These are phyloP conservation scores for Pocillopora grandis DNA, from an alignment of 92 coral and sea anemone species.

Conservation along the genomic window DNA sequence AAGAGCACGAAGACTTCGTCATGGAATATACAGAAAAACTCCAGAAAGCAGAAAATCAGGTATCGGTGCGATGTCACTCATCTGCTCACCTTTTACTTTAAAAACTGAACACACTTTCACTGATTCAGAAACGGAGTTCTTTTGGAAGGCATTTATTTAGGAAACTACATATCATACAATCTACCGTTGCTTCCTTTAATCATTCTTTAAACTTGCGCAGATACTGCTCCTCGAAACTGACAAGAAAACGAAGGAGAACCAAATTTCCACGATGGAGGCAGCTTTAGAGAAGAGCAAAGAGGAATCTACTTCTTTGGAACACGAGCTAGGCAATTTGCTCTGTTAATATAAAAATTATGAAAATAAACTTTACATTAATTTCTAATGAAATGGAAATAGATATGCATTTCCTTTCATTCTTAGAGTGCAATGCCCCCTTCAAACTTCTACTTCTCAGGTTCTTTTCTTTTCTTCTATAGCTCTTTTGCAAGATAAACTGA, in stretches of 20 bases:
- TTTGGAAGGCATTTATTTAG: not conserved
- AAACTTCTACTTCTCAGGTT: not conserved
- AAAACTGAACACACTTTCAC: too few relatives aligned
- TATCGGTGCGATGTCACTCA: not conserved
- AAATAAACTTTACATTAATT: too few relatives aligned
- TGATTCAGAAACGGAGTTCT: not conserved
- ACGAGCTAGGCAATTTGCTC: constrained; percentile 73
- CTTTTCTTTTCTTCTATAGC: constrained; percentile 43
- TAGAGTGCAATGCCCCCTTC: not conserved
- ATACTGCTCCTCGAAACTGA: constrained; percentile 65
- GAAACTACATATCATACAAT: not conserved
- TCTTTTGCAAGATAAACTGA: constrained; percentile 64
- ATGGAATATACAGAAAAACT: constrained; percentile 71
- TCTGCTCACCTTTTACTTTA: not conserved
- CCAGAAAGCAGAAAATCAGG: constrained; percentile 71
- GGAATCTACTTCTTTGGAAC: constrained; percentile 60
- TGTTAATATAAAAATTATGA: not conserved
- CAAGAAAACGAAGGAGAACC: constrained; percentile 64
- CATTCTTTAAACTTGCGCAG: constrained; percentile 34
- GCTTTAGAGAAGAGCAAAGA: constrained; percentile 70
- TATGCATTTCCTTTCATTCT: not conserved
- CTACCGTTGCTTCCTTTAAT: not conserved
- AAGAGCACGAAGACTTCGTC: constrained; percentile 53
- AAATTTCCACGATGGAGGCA: constrained; percentile 64
- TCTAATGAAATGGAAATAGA: not conserved